Evolutionary conservation across 2,113 vertebrate genomes (phyloP).

Genomic region (Sisor rabdophorus): DNA sequence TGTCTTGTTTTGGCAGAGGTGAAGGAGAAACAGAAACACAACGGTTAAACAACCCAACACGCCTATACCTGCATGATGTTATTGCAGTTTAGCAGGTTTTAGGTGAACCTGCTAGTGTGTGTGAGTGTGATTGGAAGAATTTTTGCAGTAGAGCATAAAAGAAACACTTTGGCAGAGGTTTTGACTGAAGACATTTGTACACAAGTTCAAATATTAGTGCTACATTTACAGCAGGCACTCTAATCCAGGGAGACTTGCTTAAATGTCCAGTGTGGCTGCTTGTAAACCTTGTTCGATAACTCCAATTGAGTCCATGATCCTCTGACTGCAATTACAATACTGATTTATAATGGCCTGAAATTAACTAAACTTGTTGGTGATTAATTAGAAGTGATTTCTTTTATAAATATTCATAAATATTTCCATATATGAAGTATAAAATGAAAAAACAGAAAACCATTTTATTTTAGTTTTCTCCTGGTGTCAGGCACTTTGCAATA

Average conservation of each 20-base stretch:
- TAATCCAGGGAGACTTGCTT: too few species aligned
- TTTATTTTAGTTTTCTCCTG: neutral
- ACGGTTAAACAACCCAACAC: constrained; percentile 11
- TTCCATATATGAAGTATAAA: neutral
- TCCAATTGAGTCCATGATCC: too few species aligned
- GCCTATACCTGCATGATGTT: constrained; percentile 18
- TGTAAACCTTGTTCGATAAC: too few species aligned
- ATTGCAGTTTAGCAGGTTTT: constrained; percentile 22
- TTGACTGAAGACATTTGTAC: neutral
- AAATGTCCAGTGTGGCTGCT: too few species aligned
- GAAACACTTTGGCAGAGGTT: neutral
- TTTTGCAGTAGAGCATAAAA: neutral
- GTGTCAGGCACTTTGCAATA: neutral
- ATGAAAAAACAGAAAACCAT: neutral
- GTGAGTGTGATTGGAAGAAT: neutral
- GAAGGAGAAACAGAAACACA: constrained; percentile 11
- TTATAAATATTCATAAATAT: neutral
- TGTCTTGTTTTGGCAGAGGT: constrained; percentile 8
- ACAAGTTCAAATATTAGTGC: too few species aligned
- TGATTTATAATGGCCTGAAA: neutral
- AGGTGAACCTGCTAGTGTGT: constrained; percentile 33
- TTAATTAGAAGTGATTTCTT: neutral
- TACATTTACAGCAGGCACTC: too few species aligned
- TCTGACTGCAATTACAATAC: too few species aligned
- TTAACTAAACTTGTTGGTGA: neutral